Evolutionary conservation across 1,140 invertebrate species (phyloP).

Genomic region (Ganaspis sp.): DNA sequence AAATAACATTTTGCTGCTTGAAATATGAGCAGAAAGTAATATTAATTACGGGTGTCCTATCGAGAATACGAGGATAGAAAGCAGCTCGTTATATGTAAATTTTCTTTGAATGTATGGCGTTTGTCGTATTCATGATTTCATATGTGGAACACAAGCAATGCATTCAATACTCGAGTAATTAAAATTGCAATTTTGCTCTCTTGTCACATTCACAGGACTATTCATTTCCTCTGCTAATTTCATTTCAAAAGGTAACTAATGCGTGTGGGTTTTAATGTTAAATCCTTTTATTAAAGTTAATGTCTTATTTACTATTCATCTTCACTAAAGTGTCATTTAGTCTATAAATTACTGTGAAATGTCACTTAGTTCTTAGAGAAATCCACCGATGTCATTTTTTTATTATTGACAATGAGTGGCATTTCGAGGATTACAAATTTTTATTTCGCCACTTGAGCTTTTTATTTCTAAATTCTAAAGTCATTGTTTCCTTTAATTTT

Average conservation of each 20-base stretch:
- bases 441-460: too few species aligned
- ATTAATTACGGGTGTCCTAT: conserved; percentile 3
- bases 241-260: background rate
- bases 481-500: too few species aligned
- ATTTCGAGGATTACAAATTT: too few species aligned
- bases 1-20: conserved; percentile 8
- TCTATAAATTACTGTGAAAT: too few species aligned
- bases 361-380: too few species aligned
- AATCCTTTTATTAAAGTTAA: background rate
- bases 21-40: conserved; percentile 26
- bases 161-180: conserved; percentile 19
- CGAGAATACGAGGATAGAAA: conserved; percentile 17
- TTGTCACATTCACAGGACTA: conserved; percentile 2
- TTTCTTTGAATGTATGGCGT: background rate
- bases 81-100: conserved; percentile 21
- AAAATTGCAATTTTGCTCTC: conserved; percentile 17
- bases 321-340: background rate
- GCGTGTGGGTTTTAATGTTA: background rate
- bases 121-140: conserved; percentile 26
- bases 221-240: conserved; percentile 11
- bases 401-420: too few species aligned
- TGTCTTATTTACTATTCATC: background rate
- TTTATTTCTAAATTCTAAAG: too few species aligned
- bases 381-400: too few species aligned
- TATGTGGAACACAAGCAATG: conserved; percentile 8